Percentiles rank a stretch among this genome's conserved stretches.
Evolutionary conservation across 2,113 vertebrate species (phyloP).

Genomic region (Hassar affinis): DNA sequence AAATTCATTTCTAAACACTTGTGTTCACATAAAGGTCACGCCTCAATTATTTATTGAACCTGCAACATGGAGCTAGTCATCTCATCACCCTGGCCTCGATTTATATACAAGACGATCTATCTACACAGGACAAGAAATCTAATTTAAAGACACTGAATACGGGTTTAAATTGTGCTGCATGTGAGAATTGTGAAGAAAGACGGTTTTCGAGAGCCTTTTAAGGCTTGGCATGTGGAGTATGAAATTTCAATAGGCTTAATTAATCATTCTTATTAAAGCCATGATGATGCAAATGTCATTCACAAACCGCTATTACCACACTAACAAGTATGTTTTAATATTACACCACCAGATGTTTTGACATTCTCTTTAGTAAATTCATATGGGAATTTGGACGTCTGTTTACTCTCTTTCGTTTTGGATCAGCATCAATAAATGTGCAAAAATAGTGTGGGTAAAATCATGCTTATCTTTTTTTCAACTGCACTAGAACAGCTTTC

Average conservation of each 20-base stretch:
- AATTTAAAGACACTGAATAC: neutral
- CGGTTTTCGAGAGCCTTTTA: too few species aligned
- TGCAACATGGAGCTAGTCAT: neutral
- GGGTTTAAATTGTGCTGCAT: neutral
- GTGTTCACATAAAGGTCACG: constrained; percentile 14
- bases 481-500: neutral
- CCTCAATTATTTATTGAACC: constrained; percentile 24
- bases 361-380: neutral
- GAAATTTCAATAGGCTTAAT: neutral
- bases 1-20: constrained; percentile 8
- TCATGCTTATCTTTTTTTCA: neutral
- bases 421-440: neutral
- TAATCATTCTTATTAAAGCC: neutral
- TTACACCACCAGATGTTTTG: neutral
- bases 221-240: neutral
- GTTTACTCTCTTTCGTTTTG: neutral
- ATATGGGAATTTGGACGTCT: neutral
- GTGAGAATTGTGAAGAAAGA: neutral
- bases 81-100: neutral
- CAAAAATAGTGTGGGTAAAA: neutral
- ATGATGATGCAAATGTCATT: too few species aligned
- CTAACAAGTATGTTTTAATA: neutral
- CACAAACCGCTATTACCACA: too few species aligned
- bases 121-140: neutral
- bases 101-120: neutral